Evolutionary conservation across 2,797 vertebrate species (phyloP), one percentile per base, ranked within the genome.

Genomic region (Siniperca undulata): DNA sequence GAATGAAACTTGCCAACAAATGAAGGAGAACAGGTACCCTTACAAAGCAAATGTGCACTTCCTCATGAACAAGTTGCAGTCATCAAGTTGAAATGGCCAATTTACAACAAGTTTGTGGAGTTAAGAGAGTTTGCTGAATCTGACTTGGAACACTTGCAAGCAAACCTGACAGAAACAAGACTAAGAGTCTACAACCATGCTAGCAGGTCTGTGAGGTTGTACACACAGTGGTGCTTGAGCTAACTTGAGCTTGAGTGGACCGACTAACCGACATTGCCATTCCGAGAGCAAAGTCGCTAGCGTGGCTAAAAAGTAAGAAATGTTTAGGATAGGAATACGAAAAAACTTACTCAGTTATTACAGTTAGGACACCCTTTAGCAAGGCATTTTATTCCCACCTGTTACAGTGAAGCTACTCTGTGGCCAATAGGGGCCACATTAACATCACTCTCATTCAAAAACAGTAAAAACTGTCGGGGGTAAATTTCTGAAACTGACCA

Each of bases 361-460:
- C 55, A 36, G 17, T 27, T 56, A 36, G 14, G 30, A 27, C 16
- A 22, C 30, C 34, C 13, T 61, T 50, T 13, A 73, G 40, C 5
- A 16, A 56, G 3, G 6, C 0, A 5, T 24, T n/a, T 3, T 52
- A 65, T 70, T 48, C 52, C 66, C 14, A 46, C 36, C 7, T 38
- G 50, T 53, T 62, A 50, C 30, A 46, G 11, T 40, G 17, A 71
- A 67, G 19, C 4, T 11, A 7, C 3, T 44, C 27, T n/a, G 1
- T 40, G 11, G n/a, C 19, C 22, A 48, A 38, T 2, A 44, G 27
- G 5, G 14, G 46, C 55, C 59, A 10, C 9, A 66, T 66, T n/a
- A 73, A 27, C 50, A 62, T 69, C 30, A 30, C 27, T 58, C 68
- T 80, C 5, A 75, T 71, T 52, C 16, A 30, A 73, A 72, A 30